Evolutionary conservation across 2,113 vertebrate genomes (phyloP), one percentile per base, ranked within the genome.

Genomic region (Malurus alboscapulatus): DNA sequence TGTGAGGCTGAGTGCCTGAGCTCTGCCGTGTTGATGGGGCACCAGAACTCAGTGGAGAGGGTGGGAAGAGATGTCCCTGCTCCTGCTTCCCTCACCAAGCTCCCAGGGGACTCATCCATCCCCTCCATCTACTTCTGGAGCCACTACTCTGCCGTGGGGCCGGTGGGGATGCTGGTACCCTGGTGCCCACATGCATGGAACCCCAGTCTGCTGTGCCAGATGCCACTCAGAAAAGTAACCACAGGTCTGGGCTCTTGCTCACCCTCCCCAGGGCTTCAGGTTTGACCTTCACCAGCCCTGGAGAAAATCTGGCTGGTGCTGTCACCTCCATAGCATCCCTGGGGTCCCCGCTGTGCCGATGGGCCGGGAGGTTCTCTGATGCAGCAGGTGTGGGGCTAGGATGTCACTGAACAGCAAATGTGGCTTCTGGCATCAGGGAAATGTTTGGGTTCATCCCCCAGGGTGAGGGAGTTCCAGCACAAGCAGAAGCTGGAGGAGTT

Each of bases 81-180:
- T 89, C 53, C 62, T 0, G 1, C 17, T 44, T 51, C 16, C 27
- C 12, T 10, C 0, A 0, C 20, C 2, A 4, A 71, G 75, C 40
- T 85, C 44, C 51, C 6, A 3, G 12, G 47, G 24, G 67, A 50
- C 19, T 82, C 53, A n/a, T 80, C 54, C 15, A 10, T 21, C 5
- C 21, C 20, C 36, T 4, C 25, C 27, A 21, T 44, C 54, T 3
- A 2, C 30, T 75, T 59, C 65, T 6, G 12, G 84, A 87, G 53
- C 1, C 26, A 50, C 38, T 3, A 2, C n/a, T 62, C 38, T 48
- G 58, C 54, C 0, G 2, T 3, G 3, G 81, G 34, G n/a, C 63
- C 0, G 1, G 30, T 0, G 11, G 40, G 61, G 50, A 18, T 65
- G 69, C 79, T 77, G 80, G 66, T 48, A 30, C 29, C 40, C 26